These are phyloP conservation scores for Acanthosoma haemorrhoidale DNA, from an alignment of 2,888 invertebrate species.

Conservation along the genomic window DNA sequence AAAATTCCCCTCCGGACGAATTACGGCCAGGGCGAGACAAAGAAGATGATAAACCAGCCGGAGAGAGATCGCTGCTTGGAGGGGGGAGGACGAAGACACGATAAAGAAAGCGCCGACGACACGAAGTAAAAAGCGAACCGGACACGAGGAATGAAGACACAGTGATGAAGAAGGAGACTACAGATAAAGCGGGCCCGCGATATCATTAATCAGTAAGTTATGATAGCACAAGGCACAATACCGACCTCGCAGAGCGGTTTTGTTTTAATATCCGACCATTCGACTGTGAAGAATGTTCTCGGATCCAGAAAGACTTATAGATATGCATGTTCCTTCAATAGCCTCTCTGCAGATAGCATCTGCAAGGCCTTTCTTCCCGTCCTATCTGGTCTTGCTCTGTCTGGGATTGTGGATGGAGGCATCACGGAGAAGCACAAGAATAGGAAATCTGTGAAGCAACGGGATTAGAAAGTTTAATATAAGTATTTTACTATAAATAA, in stretches of 20 bases:
- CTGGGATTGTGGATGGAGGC: no score
- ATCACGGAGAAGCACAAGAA: no score
- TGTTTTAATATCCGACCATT: not conserved
- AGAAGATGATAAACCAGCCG: no score
- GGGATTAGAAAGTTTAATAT: no score
- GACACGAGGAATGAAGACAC: not conserved
- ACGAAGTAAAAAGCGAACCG: not conserved
- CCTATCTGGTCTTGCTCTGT: no score
- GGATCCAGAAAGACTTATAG: not conserved
- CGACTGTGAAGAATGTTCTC: not conserved
- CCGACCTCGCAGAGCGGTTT: not conserved
- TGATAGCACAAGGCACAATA: not conserved
- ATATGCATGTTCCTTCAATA: not conserved
- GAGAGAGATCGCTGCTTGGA: no score
- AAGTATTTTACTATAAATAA: no score
- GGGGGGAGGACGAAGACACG: no score
- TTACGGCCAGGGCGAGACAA: not conserved
- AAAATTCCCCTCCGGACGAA: not conserved
- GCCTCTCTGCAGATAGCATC: not conserved
- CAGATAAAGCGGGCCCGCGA: not conserved
- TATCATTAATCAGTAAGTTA: constrained; percentile 1
- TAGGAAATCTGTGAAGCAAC: no score
- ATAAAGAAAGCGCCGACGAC: not conserved
- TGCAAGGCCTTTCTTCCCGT: not conserved
- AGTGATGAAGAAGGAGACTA: not conserved